These are phyloP conservation scores for Tarsius wallacei DNA, from an alignment of 2,797 vertebrate genomes.

Conservation along the genomic window DNA sequence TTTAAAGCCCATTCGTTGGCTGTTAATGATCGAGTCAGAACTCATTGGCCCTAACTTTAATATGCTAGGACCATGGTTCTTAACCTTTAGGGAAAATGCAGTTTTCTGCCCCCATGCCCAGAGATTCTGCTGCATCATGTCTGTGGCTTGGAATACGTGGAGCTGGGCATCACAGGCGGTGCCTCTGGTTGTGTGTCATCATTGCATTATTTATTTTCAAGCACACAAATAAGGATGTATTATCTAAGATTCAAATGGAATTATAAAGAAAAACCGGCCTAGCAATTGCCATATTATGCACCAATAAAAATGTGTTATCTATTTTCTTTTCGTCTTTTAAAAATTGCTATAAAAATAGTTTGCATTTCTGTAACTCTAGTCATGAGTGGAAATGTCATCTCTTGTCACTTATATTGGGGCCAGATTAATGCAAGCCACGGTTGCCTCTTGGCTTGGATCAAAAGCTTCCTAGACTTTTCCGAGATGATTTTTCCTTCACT, in stretches of 20 bases:
- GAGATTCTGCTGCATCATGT: not conserved
- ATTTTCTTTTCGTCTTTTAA: constrained; percentile 38
- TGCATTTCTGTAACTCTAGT: not conserved
- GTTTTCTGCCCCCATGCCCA: not conserved
- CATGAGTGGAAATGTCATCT: constrained; percentile 41
- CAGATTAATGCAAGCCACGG: not conserved
- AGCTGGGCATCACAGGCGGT: not conserved
- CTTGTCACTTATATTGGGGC: not conserved
- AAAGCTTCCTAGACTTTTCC: not conserved
- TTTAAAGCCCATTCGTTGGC: not conserved
- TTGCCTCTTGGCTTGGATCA: constrained; percentile 12
- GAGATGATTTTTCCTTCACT: not conserved
- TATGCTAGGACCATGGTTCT: not conserved
- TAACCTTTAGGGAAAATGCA: not conserved
- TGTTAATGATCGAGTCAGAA: not conserved
- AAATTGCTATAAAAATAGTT: constrained; percentile 28
- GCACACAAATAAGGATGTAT: not conserved
- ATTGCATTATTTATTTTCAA: not conserved
- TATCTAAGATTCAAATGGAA: not conserved
- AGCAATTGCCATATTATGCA: not conserved
- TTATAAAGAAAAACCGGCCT: not conserved
- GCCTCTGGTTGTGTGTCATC: not conserved
- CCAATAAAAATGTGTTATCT: not conserved
- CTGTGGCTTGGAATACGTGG: not conserved
- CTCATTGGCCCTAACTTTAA: not conserved